Percentiles rank a stretch among this genome's conserved stretches.
Conservation (phyloP, 2,113 vertebrate species). For the Indicator indicator region DNA sequence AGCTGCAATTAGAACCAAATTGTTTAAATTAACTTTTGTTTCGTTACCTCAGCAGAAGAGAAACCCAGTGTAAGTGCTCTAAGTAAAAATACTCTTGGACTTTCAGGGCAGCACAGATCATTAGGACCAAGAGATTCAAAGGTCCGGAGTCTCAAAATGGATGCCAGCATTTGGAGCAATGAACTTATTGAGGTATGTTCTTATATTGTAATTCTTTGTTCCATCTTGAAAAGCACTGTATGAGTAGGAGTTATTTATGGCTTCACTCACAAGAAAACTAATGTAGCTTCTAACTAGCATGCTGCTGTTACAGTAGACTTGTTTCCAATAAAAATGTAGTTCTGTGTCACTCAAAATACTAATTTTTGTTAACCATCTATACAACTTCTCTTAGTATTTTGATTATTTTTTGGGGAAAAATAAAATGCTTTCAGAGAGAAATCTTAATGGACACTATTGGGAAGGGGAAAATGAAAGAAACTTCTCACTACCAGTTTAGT, state of each 20-base stretch:
- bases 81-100: not conserved
- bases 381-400: not conserved
- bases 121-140: slow-evolving; percentile 93
- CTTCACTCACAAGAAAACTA: not conserved
- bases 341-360: not conserved
- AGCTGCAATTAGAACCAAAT: not conserved
- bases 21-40: not conserved
- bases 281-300: not conserved
- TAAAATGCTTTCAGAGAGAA: not conserved
- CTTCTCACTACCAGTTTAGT: not conserved
- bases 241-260: not conserved
- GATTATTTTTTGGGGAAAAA: not conserved
- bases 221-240: not conserved
- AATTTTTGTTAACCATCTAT: not conserved
- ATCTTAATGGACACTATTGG: not conserved
- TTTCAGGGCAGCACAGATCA: slow-evolving; percentile 89
- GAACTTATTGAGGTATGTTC: slow-evolving; percentile 91
- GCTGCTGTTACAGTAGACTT: not conserved
- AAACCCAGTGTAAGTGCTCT: not conserved
- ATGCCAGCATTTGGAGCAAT: slow-evolving; percentile 95
- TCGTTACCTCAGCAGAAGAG: not conserved
- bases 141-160: slow-evolving; percentile 93
- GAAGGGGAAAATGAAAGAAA: not conserved
- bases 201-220: not conserved
- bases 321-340: not conserved